Conservation (phyloP, 2,888 invertebrate species). For the Reticulitermes lucifugus region DNA sequence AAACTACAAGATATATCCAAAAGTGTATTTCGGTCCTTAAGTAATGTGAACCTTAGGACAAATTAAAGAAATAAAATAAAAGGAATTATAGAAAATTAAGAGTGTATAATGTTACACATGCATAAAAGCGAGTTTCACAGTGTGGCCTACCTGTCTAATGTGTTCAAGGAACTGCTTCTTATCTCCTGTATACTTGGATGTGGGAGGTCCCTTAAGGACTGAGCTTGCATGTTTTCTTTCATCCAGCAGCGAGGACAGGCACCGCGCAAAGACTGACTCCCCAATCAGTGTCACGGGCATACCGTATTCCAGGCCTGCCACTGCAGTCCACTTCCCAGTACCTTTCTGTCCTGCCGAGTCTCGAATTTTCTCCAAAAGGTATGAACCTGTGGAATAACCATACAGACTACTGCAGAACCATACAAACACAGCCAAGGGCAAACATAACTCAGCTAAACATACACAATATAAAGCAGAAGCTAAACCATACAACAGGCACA, state of each 20-base stretch:
- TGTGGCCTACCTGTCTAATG: conserved; percentile 71
- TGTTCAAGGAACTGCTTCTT: conserved; percentile 85
- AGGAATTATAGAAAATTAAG: too few relatives aligned
- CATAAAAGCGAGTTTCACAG: too few relatives aligned
- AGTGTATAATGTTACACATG: too few relatives aligned
- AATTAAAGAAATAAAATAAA: too few relatives aligned
- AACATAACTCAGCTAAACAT: too few relatives aligned
- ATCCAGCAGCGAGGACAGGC: conserved; percentile 89
- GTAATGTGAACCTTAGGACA: too few relatives aligned
- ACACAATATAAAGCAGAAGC: too few relatives aligned
- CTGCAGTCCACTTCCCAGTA: conserved; percentile 99
- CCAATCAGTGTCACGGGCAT: conserved; percentile 98
- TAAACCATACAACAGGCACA: too few relatives aligned
- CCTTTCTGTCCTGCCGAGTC: conserved; percentile 99
- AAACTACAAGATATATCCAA: too few relatives aligned
- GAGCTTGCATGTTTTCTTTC: conserved; percentile 89
- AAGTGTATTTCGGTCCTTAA: too few relatives aligned
- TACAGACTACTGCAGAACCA: too few relatives aligned
- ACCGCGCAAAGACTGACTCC: conserved; percentile 97
- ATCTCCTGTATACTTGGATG: conserved; percentile 74
- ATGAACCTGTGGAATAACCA: conserved; percentile 67
- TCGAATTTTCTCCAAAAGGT: conserved; percentile 89
- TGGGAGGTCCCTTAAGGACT: conserved; percentile 76
- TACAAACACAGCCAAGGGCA: too few relatives aligned
- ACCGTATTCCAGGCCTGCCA: conserved; percentile 94